Percentiles rank a stretch among this genome's conserved stretches.
Conservation (phyloP, 2,888 invertebrate species). For the Plagodis dolabraria region DNA sequence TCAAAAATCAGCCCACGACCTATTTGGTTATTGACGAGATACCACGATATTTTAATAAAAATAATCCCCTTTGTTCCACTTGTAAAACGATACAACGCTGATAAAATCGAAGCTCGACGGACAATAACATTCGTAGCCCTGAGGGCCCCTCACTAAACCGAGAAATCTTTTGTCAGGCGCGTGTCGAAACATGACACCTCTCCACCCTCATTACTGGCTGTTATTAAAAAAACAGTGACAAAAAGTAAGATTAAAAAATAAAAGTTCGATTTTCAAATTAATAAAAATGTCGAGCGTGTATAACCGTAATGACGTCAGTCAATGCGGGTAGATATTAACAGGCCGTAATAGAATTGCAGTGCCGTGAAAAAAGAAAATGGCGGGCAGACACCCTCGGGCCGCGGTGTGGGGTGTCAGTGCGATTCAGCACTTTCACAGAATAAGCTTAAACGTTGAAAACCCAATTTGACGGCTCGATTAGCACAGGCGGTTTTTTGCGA, state of each 20-base stretch:
- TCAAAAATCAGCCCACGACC: conserved; percentile 3
- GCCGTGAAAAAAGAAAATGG: conserved; percentile 74
- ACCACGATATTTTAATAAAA: conserved; percentile 33
- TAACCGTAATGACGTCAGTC: conserved; percentile 49
- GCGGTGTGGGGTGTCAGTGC: conserved; percentile 62
- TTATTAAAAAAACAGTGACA: conserved; percentile 50
- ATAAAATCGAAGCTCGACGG: conserved; percentile 71
- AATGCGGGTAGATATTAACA: conserved; percentile 51
- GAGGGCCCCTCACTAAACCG: conserved; percentile 57
- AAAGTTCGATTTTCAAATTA: conserved; percentile 43
- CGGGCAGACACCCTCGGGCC: conserved; percentile 54
- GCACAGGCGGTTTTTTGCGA: conserved; percentile 54
- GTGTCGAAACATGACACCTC: conserved; percentile 73
- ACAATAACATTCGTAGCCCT: conserved; percentile 60
- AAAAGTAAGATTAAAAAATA: conserved; percentile 43
- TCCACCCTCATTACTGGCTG: conserved; percentile 68
- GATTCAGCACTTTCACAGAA: conserved; percentile 77
- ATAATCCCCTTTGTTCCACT: conserved; percentile 49
- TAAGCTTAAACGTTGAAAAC: conserved; percentile 78
- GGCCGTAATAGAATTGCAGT: conserved; percentile 67
- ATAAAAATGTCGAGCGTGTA: conserved; percentile 50
- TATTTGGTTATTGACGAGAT: conserved; percentile 18
- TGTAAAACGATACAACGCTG: conserved; percentile 68
- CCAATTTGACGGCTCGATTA: conserved; percentile 82
- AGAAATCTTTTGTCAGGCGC: conserved; percentile 61